Evolutionary conservation across 2,113 vertebrate genomes (phyloP).

Genomic region (Scatophagus argus): DNA sequence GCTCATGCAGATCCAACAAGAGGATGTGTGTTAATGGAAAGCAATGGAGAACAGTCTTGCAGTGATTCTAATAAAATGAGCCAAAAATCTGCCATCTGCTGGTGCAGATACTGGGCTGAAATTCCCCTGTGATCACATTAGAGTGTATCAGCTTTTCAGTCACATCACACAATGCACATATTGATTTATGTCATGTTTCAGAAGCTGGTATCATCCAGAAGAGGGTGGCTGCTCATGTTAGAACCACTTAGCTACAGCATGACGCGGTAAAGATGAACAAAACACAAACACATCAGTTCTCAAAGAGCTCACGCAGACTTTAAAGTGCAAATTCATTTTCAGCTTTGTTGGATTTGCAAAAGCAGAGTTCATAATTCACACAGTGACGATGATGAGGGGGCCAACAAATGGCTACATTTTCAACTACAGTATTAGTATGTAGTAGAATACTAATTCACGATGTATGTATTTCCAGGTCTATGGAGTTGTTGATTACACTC

Average conservation of each 20-base stretch:
- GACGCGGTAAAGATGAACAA: conserved; percentile 4
- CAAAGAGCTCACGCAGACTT: conserved; percentile 44
- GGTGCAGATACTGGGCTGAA: conserved; percentile 20
- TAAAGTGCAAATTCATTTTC: conserved; percentile 72
- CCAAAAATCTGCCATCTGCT: conserved; percentile 6
- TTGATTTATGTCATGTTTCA: neutral
- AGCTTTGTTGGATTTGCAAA: conserved; percentile 72
- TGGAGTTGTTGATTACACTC: conserved; percentile 24
- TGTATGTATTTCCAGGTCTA: conserved; percentile 20
- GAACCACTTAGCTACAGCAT: conserved; percentile 20
- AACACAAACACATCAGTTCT: conserved; percentile 30
- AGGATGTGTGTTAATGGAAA: conserved; percentile 43
- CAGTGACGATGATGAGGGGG: conserved; percentile 25
- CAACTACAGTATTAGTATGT: conserved; percentile 55
- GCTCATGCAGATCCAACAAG: conserved; percentile 75
- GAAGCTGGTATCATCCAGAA: neutral
- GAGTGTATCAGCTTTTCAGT: conserved; percentile 8
- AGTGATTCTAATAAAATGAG: conserved; percentile 46
- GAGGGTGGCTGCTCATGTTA: neutral
- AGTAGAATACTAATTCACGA: conserved; percentile 32
- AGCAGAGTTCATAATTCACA: conserved; percentile 57
- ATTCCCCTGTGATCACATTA: neutral
- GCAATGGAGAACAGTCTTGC: conserved; percentile 44
- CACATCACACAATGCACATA: conserved; percentile 2
- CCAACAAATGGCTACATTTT: conserved; percentile 27